Percentiles rank a stretch among this genome's conserved stretches.
These are phyloP conservation scores for Tetranychus truncatus DNA, from an alignment of 2,888 invertebrate genomes.

Conservation along the genomic window DNA sequence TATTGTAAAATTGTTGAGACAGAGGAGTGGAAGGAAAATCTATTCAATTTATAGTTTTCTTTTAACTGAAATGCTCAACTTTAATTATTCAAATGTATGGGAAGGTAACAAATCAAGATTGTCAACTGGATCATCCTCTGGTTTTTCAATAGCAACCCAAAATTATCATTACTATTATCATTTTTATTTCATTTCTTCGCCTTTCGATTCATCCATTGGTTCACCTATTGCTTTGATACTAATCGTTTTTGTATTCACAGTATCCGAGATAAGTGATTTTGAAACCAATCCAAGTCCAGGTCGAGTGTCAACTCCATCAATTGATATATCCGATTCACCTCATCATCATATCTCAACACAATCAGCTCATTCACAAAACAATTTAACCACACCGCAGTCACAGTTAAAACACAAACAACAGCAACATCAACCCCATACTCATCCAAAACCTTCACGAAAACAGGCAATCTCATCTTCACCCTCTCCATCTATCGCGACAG, in stretches of 20 bases:
- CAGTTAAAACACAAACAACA: neutral
- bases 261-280: neutral
- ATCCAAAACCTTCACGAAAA: neutral
- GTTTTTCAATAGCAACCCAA: neutral
- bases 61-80: too few species aligned
- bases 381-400: neutral
- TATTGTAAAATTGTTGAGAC: too few species aligned
- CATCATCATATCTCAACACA: neutral
- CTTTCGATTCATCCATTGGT: neutral
- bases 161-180: neutral
- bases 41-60: too few species aligned
- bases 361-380: neutral
- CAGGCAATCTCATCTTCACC: neutral
- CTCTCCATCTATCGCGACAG: neutral
- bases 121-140: too few species aligned
- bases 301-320: neutral
- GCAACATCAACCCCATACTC: neutral
- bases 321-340: neutral
- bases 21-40: too few species aligned
- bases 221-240: neutral
- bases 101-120: too few species aligned
- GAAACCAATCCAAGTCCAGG: neutral
- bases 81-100: too few species aligned
- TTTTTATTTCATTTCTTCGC: neutral
- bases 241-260: neutral